Evolutionary conservation across 1,140 invertebrate species (phyloP), one percentile per base, ranked within the genome.

Genomic region (Drosophila ironensis): DNA sequence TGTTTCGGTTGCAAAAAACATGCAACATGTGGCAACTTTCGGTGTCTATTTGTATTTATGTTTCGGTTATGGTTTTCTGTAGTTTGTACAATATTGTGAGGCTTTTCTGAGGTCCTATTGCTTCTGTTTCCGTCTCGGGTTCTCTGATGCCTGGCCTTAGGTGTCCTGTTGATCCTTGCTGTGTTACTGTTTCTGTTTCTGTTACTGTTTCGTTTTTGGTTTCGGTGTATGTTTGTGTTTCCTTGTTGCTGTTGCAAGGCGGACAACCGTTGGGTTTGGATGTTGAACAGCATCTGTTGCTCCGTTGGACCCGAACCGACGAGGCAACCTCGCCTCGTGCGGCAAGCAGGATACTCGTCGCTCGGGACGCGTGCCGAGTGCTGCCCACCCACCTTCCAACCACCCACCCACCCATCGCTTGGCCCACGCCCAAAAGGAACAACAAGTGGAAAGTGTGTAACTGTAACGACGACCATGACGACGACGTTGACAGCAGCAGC

Each of bases 201-300:
- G 30, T 12, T 33, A n/a, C 30, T 33, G n/a, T 48, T 46, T 40
- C 4, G 38, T 44, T 5, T 8, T 11, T 14, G 11, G 17, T 41
- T 30, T n/a, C 6, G 35, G 22, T 38, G 40, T 12, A 38, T 17
- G 30, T 28, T 27, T 19, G 6, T 24, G 45, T 12, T 46, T 41
- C 30, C 33, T 35, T 38, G 40, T 38, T 54, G 25, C 16, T 60
- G 48, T 20, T 42, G 53, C 60, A 68, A 50, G 66, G 52, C 76
- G 59, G 70, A 86, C 80, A 84, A 84, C 80, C 80, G 52, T 72
- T 78, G 41, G 61, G 80, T 71, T 86, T 80, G 59, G 48, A 74
- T 86, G 80, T 86, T 86, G 74, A 72, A 80, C 80, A 84, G 80
- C 80, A 84, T 84, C 80, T 84, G 80, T 84, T 84, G 80, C 80